Conservation (phyloP, 2,888 invertebrate genomes). For the Schizotus pectinicornis region DNA sequence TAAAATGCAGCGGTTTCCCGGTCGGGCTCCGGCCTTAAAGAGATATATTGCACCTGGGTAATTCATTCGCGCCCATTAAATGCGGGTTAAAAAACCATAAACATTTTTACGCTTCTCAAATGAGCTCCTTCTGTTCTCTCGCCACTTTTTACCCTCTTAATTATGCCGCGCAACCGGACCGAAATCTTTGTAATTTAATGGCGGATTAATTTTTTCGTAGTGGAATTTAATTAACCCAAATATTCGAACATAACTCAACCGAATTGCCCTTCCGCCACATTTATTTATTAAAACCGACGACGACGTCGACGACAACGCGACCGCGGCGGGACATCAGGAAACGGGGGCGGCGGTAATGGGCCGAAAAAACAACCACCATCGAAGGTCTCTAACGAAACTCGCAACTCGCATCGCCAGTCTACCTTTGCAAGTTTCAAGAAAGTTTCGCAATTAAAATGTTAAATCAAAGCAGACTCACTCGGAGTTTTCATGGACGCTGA, state of each 20-base stretch:
- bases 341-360: no score
- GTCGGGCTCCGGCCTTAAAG: slow-evolving; percentile 38
- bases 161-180: slow-evolving; percentile 22
- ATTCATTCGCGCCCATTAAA: slow-evolving; percentile 55
- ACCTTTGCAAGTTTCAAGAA: no score
- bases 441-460: no score
- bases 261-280: slow-evolving; percentile 8
- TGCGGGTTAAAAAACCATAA: slow-evolving; percentile 54
- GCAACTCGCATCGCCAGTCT: no score
- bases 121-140: slow-evolving; percentile 40
- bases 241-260: slow-evolving; percentile 13
- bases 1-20: slow-evolving; percentile 44
- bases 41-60: slow-evolving; percentile 53
- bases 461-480: no score
- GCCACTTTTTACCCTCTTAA: slow-evolving; percentile 32
- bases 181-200: neutral
- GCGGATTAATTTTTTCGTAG: slow-evolving; percentile 6
- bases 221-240: slow-evolving; percentile 23
- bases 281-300: slow-evolving; percentile 16
- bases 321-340: neutral
- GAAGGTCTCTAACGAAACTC: no score
- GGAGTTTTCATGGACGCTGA: no score
- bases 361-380: no score
- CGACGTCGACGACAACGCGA: neutral
- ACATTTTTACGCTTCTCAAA: slow-evolving; percentile 52